Evolutionary conservation across 2,888 invertebrate genomes (phyloP).

Genomic region (Schizotus pectinicornis): DNA sequence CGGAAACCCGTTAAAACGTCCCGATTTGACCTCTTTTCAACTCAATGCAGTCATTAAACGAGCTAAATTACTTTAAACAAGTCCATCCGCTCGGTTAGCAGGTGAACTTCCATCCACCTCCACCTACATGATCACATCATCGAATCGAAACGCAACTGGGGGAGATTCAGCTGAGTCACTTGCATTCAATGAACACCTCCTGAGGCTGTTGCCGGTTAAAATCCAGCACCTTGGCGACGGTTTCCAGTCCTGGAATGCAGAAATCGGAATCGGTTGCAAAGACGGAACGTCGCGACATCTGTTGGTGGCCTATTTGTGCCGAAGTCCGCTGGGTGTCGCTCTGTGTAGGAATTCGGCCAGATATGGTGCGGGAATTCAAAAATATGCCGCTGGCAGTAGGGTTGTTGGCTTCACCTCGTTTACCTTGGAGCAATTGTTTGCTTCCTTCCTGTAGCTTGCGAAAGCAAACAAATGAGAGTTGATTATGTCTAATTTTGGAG

Average conservation of each 20-base stretch:
- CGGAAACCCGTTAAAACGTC: no score
- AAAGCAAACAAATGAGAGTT: constrained; percentile 45
- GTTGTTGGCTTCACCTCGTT: constrained; percentile 27
- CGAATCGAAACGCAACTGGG: not conserved
- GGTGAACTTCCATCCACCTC: constrained; percentile 26
- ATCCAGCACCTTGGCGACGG: no score
- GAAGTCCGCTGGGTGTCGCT: constrained; percentile 55
- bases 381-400: not conserved
- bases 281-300: constrained; percentile 53
- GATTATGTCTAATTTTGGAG: constrained; percentile 45
- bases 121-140: constrained; percentile 14
- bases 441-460: constrained; percentile 41
- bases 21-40: constrained; percentile 9
- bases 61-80: constrained; percentile 32
- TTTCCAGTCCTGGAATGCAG: no score
- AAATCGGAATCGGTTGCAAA: constrained; percentile 37
- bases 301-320: constrained; percentile 48
- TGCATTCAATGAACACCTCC: not conserved
- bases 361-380: constrained; percentile 22
- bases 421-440: constrained; percentile 47
- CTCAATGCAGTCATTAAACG: constrained; percentile 2
- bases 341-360: constrained; percentile 41
- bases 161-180: not conserved
- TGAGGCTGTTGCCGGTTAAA: no score
- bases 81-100: constrained; percentile 33